Percentiles rank a stretch among this genome's conserved stretches.
Evolutionary conservation across 1,140 invertebrate genomes (phyloP).

Genomic region (Drosophila funebris): DNA sequence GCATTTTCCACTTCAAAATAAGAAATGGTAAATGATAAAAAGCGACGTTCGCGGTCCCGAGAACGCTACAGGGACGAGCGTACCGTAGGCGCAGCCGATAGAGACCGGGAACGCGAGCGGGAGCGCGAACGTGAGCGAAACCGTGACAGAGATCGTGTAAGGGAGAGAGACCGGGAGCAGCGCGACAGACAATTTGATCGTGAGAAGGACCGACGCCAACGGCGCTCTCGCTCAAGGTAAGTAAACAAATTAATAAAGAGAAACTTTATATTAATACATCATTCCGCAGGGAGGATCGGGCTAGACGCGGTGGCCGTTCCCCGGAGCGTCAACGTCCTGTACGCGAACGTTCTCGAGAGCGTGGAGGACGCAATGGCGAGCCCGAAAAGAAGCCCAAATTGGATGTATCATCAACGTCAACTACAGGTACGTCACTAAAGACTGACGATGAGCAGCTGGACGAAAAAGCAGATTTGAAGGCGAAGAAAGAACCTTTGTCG

Average conservation of each 20-base stretch:
- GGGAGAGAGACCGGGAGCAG: slow-evolving; percentile 54
- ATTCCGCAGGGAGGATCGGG: slow-evolving; percentile 54
- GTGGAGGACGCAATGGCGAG: slow-evolving; percentile 44
- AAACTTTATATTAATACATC: neutral
- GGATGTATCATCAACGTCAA: slow-evolving; percentile 18
- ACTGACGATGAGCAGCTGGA: slow-evolving; percentile 75
- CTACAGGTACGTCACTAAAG: neutral
- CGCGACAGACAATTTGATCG: slow-evolving; percentile 39
- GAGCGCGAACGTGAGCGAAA: slow-evolving; percentile 63
- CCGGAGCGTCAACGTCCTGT: slow-evolving; percentile 58
- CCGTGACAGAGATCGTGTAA: slow-evolving; percentile 54
- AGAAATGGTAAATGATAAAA: slow-evolving; percentile 85
- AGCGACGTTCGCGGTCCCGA: slow-evolving; percentile 84
- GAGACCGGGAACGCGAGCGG: slow-evolving; percentile 49
- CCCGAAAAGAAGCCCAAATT: slow-evolving; percentile 56
- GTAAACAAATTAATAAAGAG: neutral
- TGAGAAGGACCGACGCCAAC: slow-evolving; percentile 70
- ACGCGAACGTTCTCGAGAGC: slow-evolving; percentile 52
- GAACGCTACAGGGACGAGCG: slow-evolving; percentile 81
- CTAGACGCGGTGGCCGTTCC: slow-evolving; percentile 75
- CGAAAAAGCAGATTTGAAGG: slow-evolving; percentile 22
- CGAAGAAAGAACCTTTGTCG: slow-evolving; percentile 94
- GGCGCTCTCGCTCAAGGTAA: slow-evolving; percentile 73
- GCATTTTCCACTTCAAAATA: slow-evolving; percentile 1
- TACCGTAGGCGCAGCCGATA: slow-evolving; percentile 10